Evolutionary conservation across 2,797 vertebrate species (phyloP).

Genomic region (Pseudochaenichthys georgianus): DNA sequence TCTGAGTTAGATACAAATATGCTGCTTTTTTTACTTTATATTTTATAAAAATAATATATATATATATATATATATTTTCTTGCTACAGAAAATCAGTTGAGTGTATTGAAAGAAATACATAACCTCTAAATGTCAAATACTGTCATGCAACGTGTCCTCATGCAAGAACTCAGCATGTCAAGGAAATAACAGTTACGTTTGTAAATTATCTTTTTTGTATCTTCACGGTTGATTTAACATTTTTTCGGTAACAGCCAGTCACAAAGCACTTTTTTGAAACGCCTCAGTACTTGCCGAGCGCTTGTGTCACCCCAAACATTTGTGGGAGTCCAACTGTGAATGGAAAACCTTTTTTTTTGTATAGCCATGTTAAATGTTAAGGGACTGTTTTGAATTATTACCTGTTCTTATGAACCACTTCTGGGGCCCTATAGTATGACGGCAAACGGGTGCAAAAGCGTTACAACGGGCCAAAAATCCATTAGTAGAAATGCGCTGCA

Average conservation of each 20-base stretch:
- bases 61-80: constrained; percentile 77
- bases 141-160: constrained; percentile 59
- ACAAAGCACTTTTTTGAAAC: constrained; percentile 72
- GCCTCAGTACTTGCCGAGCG: constrained; percentile 60
- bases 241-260: constrained; percentile 69
- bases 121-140: constrained; percentile 40
- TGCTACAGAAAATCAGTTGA: constrained; percentile 73
- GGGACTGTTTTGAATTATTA: constrained; percentile 43
- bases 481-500: too few relatives aligned
- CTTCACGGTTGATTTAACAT: constrained; percentile 66
- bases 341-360: constrained; percentile 46
- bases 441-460: too few relatives aligned
- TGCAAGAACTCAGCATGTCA: constrained; percentile 58
- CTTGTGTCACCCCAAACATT: constrained; percentile 55
- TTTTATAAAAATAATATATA: constrained; percentile 78
- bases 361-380: constrained; percentile 23
- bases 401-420: constrained; percentile 22
- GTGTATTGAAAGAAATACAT: constrained; percentile 56
- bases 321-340: constrained; percentile 70
- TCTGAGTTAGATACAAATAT: constrained; percentile 72
- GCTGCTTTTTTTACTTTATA: constrained; percentile 86
- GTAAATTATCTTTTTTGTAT: constrained; percentile 74
- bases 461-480: too few relatives aligned
- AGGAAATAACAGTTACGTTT: constrained; percentile 69
- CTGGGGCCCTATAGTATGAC: constrained; percentile 1